A percentile compares a stretch with the other conserved stretches of the same genome.
Conservation (phyloP, 2,888 invertebrate genomes). For the Drosophila lutescens region DNA sequence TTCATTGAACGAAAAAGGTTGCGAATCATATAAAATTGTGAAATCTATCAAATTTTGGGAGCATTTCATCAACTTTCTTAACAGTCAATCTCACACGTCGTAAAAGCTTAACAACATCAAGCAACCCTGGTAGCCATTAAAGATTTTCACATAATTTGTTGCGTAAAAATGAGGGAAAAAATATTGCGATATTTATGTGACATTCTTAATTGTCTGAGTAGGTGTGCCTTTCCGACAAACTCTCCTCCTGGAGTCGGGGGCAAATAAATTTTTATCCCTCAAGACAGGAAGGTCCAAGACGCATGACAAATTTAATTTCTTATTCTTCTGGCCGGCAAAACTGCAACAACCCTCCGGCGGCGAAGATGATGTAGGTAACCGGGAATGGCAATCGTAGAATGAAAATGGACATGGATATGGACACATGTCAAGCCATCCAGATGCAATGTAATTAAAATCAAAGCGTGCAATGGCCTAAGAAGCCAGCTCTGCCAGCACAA, state of each 20-base stretch:
- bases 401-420: conserved; percentile 52
- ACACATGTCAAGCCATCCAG: conserved; percentile 65
- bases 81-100: conserved; percentile 40
- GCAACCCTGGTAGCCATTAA: conserved; percentile 47
- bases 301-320: conserved; percentile 80
- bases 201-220: conserved; percentile 74
- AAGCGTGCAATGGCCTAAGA: conserved; percentile 73
- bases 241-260: conserved; percentile 17
- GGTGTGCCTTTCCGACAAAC: conserved; percentile 53
- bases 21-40: neutral
- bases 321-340: conserved; percentile 58
- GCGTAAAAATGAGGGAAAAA: conserved; percentile 56
- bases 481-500: conserved; percentile 25
- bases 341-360: conserved; percentile 40
- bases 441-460: conserved; percentile 70
- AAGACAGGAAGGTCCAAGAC: conserved; percentile 51
- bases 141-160: conserved; percentile 75
- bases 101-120: conserved; percentile 35
- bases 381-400: conserved; percentile 36
- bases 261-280: conserved; percentile 34
- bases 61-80: conserved; percentile 16
- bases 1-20: conserved; percentile 4
- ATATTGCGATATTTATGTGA: conserved; percentile 75
- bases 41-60: neutral
- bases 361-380: conserved; percentile 31